Conservation (phyloP, 2,113 vertebrate genomes). For the Cyanocitta stelleri region DNA sequence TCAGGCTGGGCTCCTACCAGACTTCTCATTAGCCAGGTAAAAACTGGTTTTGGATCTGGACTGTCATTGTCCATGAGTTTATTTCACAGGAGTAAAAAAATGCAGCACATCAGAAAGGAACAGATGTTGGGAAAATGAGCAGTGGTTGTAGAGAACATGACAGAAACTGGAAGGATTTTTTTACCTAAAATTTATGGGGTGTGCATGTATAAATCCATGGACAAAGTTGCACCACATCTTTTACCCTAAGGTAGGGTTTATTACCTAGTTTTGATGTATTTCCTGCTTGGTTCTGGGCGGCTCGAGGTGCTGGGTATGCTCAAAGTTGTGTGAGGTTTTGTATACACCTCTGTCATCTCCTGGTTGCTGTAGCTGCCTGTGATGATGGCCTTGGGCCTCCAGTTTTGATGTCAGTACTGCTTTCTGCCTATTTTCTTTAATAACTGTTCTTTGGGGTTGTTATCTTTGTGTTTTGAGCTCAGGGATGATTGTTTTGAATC, state of each 20-base stretch:
- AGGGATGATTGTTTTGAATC: background rate
- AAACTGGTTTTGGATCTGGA: background rate
- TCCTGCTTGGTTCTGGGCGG: background rate
- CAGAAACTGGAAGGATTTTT: background rate
- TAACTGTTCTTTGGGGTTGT: background rate
- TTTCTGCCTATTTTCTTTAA: background rate
- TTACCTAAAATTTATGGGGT: rapidly evolving
- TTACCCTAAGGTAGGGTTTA: background rate
- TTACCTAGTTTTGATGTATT: background rate
- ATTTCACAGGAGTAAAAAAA: background rate
- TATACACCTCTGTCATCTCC: background rate
- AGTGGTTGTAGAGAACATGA: rapidly evolving
- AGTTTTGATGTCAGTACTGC: background rate
- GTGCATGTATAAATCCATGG: background rate
- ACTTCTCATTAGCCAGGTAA: background rate
- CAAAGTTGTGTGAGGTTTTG: background rate
- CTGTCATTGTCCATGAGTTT: background rate
- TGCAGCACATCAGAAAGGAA: background rate
- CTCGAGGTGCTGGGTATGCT: background rate
- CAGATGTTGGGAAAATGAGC: background rate
- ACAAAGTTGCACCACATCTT: background rate
- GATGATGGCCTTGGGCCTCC: background rate
- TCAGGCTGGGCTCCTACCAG: background rate
- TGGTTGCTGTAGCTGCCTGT: background rate
- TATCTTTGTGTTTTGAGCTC: background rate